phyloP scores from a whole-genome alignment of 2,113 vertebrate species.

The Solenodon paradoxus region DNA sequence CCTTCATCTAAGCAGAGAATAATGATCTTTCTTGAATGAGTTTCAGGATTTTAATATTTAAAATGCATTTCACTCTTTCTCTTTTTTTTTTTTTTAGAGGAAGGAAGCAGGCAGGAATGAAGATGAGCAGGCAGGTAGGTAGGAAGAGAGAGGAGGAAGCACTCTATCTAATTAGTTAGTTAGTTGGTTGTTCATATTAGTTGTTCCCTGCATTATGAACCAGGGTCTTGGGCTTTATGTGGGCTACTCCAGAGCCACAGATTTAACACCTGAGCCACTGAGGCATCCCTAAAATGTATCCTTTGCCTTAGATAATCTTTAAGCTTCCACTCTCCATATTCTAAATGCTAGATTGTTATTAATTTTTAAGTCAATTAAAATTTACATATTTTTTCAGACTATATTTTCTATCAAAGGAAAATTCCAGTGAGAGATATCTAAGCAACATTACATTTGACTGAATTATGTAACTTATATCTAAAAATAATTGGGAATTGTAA shows the following conservation, averaged over 20 bases:
- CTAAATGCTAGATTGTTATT: neutral
- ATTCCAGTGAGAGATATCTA: neutral
- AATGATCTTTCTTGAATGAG: neutral
- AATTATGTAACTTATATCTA: neutral
- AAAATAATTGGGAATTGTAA: neutral
- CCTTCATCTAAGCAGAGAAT: neutral
- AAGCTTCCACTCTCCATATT: neutral
- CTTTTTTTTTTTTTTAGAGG: too few species aligned
- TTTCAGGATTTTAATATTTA: conserved; percentile 1
- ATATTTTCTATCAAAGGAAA: neutral
- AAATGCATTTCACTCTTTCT: too few species aligned
- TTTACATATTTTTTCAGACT: neutral
- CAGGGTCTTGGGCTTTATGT: too few species aligned
- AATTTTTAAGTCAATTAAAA: neutral
- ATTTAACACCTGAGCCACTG: too few species aligned
- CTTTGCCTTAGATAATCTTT: neutral
- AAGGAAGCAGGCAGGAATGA: too few species aligned
- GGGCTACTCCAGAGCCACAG: too few species aligned
- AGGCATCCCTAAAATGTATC: too few species aligned
- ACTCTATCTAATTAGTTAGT: too few species aligned
- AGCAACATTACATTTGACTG: neutral
- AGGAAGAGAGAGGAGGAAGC: too few species aligned
- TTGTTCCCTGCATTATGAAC: too few species aligned
- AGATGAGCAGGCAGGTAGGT: too few species aligned
- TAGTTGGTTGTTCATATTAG: too few species aligned